A percentile compares a stretch with the other conserved stretches of the same genome.
These are phyloP conservation scores for Microcaecilia unicolor DNA, from an alignment of 2,797 vertebrate species.

Conservation along the genomic window DNA sequence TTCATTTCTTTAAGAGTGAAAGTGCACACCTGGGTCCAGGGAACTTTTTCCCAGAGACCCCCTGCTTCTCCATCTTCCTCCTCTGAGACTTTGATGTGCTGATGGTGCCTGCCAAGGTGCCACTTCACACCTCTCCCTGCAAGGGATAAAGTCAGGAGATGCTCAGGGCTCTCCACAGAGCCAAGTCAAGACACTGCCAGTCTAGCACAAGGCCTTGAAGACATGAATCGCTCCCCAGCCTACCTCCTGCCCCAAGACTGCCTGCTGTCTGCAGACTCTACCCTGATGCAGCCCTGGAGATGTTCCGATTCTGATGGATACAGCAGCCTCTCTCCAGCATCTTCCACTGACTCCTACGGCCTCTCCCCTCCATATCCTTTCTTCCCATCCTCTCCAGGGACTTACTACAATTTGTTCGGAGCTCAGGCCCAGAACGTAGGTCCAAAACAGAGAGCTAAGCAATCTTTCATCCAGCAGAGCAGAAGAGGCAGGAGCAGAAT, in stretches of 20 bases:
- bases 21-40: not conserved
- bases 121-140: slow-evolving; percentile 55
- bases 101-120: slow-evolving; percentile 37
- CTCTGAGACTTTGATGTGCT: slow-evolving; percentile 53
- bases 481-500: slow-evolving; percentile 37
- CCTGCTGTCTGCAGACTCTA: slow-evolving; percentile 30
- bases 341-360: slow-evolving; percentile 53
- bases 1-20: slow-evolving; percentile 11
- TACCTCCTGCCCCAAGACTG: slow-evolving; percentile 41
- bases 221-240: slow-evolving; percentile 42
- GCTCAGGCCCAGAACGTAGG: not conserved
- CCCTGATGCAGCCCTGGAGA: slow-evolving; percentile 34
- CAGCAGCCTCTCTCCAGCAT: slow-evolving; percentile 57
- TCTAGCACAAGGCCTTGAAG: not conserved
- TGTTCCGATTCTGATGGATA: slow-evolving; percentile 50
- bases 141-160: slow-evolving; percentile 62
- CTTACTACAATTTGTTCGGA: slow-evolving; percentile 13
- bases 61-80: slow-evolving; percentile 36
- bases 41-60: slow-evolving; percentile 52
- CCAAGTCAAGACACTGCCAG: slow-evolving; percentile 17
- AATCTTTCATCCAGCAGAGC: not conserved
- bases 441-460: not conserved
- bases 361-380: slow-evolving; percentile 40
- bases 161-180: slow-evolving; percentile 7
- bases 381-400: slow-evolving; percentile 7